Base-by-base conservation (phyloP, 1,140 invertebrate genomes). In the Drosophila sturtevanti region DNA sequence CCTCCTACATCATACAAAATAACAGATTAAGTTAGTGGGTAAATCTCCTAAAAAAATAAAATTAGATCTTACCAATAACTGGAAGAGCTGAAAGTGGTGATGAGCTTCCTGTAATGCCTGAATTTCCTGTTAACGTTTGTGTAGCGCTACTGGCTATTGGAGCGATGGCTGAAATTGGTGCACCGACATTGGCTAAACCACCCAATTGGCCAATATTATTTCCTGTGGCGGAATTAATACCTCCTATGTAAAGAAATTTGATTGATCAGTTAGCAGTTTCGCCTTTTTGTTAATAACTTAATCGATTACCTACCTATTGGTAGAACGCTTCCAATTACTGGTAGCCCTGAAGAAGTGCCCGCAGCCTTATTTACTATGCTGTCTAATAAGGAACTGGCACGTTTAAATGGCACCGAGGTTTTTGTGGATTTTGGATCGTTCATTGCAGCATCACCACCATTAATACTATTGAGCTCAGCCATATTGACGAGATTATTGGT, bases 321-420 rank as follows among this genome's bases (percentile, higher is more conserved):
- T 11, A 69, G n/a, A 41, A 41, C 0, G 12, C 4, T 38, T 4
- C 37, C 37, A 4, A 38, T n/a, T n/a, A 14, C 0, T 38, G 37
- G 37, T n/a, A 38, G 37, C 4, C 37, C 14, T n/a, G 38, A 41
- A 16, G 38, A 41, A 14, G 4, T 41, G n/a, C 41, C 14, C 12
- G 7, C 16, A 16, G 14, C 4, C 14, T 44, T 44, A 14, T 44
- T 44, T 10, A 44, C 41, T 21, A 48, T 48, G 18, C 41, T 48
- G 9, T 48, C 41, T 16, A 48, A 48, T 9, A 37, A 35, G 0
- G 63, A 60, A 21, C 54, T 64, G 41, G 66, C 24, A 11, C 81
- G 82, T 31, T 85, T 85, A 4, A 55, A 48, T 6, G 66, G 69
- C 2, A 56, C 51, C 2, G 74, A 35, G 0, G 5, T 22, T 58